phyloP scores from a whole-genome alignment of 2,113 vertebrate species.

The Stigmatopora argus region DNA sequence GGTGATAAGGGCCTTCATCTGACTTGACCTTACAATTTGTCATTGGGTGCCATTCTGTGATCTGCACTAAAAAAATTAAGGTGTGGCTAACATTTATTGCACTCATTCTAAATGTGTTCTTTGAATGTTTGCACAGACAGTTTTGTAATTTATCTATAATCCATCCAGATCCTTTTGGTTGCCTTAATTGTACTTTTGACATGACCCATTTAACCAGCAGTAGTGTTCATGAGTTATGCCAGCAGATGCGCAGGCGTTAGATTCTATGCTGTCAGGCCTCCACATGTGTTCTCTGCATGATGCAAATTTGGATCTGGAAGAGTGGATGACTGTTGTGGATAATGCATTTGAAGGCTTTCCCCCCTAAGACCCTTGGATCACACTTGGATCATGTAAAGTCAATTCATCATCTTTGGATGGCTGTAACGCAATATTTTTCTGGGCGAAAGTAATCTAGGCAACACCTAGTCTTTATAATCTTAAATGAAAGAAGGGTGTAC shows the following conservation, averaged over 20 bases:
- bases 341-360: constrained; percentile 39
- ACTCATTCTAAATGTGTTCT: not conserved
- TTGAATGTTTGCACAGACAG: not conserved
- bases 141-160: not conserved
- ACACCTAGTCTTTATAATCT: too few species aligned
- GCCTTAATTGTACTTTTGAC: constrained; percentile 17
- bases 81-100: not conserved
- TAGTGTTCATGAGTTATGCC: constrained; percentile 41
- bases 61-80: not conserved
- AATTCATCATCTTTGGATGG: constrained; percentile 28
- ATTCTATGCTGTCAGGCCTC: constrained; percentile 29
- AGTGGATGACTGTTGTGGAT: constrained; percentile 14
- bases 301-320: constrained; percentile 17
- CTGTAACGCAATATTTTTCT: constrained; percentile 22
- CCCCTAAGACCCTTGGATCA: constrained; percentile 39
- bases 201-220: constrained; percentile 35
- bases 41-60: constrained; percentile 1
- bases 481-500: too few species aligned
- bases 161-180: constrained; percentile 7
- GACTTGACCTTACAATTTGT: constrained; percentile 23
- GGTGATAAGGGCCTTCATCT: constrained; percentile 29
- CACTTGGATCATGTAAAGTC: constrained; percentile 23
- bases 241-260: constrained; percentile 25
- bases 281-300: constrained; percentile 17
- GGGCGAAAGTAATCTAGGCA: not conserved